These are phyloP conservation scores for Passerina amoena DNA, from an alignment of 2,113 vertebrate species.

Conservation along the genomic window DNA sequence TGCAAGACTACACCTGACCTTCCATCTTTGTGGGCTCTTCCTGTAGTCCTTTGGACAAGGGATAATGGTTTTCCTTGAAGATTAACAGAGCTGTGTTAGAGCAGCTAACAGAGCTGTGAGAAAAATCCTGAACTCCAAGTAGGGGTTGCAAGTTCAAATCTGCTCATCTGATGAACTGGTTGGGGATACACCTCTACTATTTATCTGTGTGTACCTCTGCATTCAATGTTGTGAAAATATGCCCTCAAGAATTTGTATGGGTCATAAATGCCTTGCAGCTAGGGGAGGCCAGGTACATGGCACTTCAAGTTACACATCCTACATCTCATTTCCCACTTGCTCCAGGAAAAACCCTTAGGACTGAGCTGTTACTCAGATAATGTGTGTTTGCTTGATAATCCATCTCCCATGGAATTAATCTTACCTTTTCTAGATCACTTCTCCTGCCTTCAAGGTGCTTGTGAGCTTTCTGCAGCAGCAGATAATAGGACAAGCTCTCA, in stretches of 20 bases:
- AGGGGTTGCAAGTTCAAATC: neutral
- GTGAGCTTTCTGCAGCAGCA: neutral
- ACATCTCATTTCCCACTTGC: neutral
- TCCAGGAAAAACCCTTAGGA: neutral
- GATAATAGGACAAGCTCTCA: neutral
- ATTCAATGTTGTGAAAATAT: neutral
- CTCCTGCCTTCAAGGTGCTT: neutral
- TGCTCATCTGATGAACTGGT: neutral
- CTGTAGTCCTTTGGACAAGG: neutral
- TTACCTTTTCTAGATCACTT: neutral
- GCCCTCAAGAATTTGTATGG: neutral
- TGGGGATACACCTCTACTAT: rapidly evolving
- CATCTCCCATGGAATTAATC: neutral
- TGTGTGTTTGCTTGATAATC: neutral
- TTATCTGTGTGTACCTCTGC: neutral
- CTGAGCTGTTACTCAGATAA: neutral
- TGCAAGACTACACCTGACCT: neutral
- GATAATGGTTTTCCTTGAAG: neutral
- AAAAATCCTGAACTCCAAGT: neutral
- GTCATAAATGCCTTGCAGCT: neutral
- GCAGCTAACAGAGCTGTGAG: neutral
- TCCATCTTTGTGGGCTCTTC: neutral
- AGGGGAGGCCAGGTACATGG: rapidly evolving
- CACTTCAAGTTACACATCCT: neutral
- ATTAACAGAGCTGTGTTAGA: neutral